These are phyloP conservation scores for Tolypeutes matacus DNA, from an alignment of 2,797 vertebrate species.

Conservation along the genomic window DNA sequence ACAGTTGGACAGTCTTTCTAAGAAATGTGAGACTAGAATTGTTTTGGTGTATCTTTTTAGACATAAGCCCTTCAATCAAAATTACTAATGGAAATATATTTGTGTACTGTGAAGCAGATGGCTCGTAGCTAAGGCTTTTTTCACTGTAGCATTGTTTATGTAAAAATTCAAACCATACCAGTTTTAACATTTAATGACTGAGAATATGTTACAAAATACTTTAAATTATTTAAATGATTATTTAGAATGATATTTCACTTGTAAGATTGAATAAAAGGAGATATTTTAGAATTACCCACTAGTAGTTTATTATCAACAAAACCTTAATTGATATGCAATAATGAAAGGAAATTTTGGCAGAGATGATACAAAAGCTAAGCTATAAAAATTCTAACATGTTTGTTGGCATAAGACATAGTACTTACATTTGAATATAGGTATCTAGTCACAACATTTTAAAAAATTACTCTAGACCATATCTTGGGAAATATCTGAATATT, in stretches of 20 bases:
- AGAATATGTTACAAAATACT: conserved; percentile 42
- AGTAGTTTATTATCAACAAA: conserved; percentile 38
- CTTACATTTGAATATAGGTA: not conserved
- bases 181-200: conserved; percentile 51
- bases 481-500: conserved; percentile 6
- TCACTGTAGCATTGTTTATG: conserved; percentile 63
- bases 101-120: conserved; percentile 81
- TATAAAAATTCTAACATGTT: not conserved
- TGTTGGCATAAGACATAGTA: not conserved
- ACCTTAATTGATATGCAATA: not conserved
- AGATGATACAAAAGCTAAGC: not conserved
- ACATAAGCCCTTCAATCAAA: conserved; percentile 67
- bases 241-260: conserved; percentile 24
- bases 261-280: not conserved
- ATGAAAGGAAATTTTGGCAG: not conserved
- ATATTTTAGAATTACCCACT: conserved; percentile 14
- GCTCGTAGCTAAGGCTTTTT: conserved; percentile 7
- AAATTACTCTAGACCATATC: not conserved
- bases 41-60: conserved; percentile 76
- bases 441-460: not conserved
- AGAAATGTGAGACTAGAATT: conserved; percentile 70
- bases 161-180: conserved; percentile 67
- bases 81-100: conserved; percentile 72
- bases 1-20: conserved; percentile 24
- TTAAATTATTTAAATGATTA: conserved; percentile 45